Evolutionary conservation across 1,140 invertebrate genomes (phyloP).

Genomic region (Dinothrombium tinctorium): DNA sequence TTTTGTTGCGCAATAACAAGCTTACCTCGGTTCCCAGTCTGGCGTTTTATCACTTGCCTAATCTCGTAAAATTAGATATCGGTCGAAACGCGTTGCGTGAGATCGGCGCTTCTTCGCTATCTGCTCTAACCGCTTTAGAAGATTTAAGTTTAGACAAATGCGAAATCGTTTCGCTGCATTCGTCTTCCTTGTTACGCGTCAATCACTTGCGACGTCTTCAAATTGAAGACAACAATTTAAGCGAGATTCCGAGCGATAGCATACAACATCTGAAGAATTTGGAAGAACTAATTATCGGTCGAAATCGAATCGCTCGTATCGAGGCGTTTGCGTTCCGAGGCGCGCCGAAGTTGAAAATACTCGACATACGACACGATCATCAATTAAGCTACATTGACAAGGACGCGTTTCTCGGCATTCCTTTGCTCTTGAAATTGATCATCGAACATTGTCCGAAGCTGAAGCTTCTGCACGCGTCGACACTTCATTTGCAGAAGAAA

Average conservation of each 20-base stretch:
- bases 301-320: conserved; percentile 13
- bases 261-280: conserved; percentile 30
- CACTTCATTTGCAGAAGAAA: conserved; percentile 38
- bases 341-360: conserved; percentile 11
- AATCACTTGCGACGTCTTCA: conserved; percentile 42
- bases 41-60: conserved; percentile 39
- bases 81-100: conserved; percentile 51
- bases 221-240: conserved; percentile 48
- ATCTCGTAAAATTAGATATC: conserved; percentile 33
- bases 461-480: conserved; percentile 31
- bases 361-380: conserved; percentile 18
- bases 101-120: conserved; percentile 23
- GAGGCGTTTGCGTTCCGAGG: conserved; percentile 12
- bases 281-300: conserved; percentile 15
- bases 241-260: conserved; percentile 43
- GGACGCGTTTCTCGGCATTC: conserved; percentile 19
- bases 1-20: conserved; percentile 64
- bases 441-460: conserved; percentile 24
- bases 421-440: conserved; percentile 37
- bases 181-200: conserved; percentile 45
- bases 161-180: conserved; percentile 44
- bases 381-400: conserved; percentile 18
- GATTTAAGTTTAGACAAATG: conserved; percentile 53
- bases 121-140: conserved; percentile 37
- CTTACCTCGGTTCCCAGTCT: conserved; percentile 33